Percentiles rank a stretch among this genome's conserved stretches.
phyloP scores from a whole-genome alignment of 2,888 invertebrate genomes.

The Chrysodeixis includens region DNA sequence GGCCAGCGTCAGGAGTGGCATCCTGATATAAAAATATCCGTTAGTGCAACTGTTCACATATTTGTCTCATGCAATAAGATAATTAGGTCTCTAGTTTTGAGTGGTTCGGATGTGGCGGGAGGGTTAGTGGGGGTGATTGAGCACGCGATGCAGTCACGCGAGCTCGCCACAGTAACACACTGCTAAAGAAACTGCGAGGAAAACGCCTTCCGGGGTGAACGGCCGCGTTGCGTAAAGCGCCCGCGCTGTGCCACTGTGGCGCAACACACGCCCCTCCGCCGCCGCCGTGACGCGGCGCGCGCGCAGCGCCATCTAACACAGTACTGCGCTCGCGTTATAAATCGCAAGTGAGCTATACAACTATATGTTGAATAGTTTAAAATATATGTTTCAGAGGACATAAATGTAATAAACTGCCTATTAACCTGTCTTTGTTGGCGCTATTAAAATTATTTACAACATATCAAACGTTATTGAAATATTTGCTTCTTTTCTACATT shows the following conservation, averaged over 20 bases:
- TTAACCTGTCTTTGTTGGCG: not conserved
- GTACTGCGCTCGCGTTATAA: constrained; percentile 17
- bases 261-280: constrained; percentile 74
- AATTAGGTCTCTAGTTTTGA: constrained; percentile 76
- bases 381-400: not conserved
- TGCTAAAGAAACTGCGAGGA: constrained; percentile 87
- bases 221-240: constrained; percentile 87
- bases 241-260: constrained; percentile 70
- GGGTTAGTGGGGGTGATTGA: constrained; percentile 71
- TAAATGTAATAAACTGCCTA: not conserved
- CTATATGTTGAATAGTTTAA: not conserved
- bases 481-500: not conserved
- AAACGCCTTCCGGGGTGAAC: constrained; percentile 89
- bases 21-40: constrained; percentile 49
- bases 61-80: constrained; percentile 73
- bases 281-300: constrained; percentile 57
- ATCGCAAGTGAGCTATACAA: constrained; percentile 6
- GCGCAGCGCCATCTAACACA: constrained; percentile 73
- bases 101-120: constrained; percentile 73
- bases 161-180: constrained; percentile 84
- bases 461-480: not conserved
- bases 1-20: constrained; percentile 20
- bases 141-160: constrained; percentile 86
- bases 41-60: constrained; percentile 67
- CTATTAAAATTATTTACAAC: not conserved